These are phyloP conservation scores for Drosophila meridiana DNA, from an alignment of 2,888 invertebrate species.

Conservation along the genomic window DNA sequence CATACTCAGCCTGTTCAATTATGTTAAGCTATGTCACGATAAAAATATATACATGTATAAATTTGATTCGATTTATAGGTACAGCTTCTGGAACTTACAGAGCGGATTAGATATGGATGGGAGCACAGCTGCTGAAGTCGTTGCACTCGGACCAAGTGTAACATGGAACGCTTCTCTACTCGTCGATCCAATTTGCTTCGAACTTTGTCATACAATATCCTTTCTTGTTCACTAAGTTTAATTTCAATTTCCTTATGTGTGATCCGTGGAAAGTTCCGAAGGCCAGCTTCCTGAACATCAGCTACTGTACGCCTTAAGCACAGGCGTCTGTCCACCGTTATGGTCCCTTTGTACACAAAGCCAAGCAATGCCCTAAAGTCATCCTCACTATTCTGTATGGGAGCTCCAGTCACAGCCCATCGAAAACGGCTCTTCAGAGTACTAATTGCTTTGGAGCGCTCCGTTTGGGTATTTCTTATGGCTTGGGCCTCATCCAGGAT, in stretches of 20 bases:
- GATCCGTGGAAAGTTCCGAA: too few relatives aligned
- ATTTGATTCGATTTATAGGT: not conserved
- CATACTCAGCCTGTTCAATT: not conserved
- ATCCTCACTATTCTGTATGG: not conserved
- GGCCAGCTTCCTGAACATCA: not conserved
- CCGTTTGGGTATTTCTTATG: not conserved
- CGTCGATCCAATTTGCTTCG: not conserved
- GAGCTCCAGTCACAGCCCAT: not conserved
- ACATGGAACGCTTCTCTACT: not conserved
- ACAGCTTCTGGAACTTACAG: not conserved
- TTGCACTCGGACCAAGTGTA: not conserved
- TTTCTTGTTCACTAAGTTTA: not conserved
- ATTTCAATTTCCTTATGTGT: not conserved
- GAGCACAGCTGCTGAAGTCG: not conserved
- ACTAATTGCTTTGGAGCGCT: not conserved
- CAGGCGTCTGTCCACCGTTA: not conserved
- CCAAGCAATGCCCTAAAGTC: not conserved
- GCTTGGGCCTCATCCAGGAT: conserved; percentile 3
- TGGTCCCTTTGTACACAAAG: not conserved
- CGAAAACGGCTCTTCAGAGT: not conserved
- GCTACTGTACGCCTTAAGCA: conserved; percentile 6
- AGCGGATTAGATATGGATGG: conserved; percentile 2
- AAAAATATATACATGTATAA: not conserved
- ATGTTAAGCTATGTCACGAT: not conserved
- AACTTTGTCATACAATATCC: conserved; percentile 2